phyloP scores from a whole-genome alignment of 2,113 vertebrate species.

The Bujurquina vittata region DNA sequence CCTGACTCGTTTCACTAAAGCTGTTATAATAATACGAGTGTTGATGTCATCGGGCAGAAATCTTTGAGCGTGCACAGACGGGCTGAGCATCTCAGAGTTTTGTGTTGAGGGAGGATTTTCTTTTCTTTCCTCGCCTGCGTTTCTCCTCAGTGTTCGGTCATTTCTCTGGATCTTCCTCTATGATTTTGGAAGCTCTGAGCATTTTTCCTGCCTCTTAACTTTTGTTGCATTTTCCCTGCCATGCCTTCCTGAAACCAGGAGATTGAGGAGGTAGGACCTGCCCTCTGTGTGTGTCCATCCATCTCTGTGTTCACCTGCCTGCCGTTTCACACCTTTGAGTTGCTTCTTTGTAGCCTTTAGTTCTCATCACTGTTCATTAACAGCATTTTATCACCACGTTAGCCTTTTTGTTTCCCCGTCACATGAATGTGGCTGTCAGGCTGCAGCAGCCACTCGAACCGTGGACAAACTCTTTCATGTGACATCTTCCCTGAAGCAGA shows the following conservation, averaged over 20 bases:
- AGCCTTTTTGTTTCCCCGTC: neutral
- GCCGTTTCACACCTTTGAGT: conserved; percentile 33
- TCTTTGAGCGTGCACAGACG: accelerated
- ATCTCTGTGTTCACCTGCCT: conserved; percentile 2
- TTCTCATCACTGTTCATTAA: neutral
- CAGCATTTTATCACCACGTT: neutral
- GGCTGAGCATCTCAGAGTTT: neutral
- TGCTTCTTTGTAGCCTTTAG: neutral
- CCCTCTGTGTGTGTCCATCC: conserved; percentile 29
- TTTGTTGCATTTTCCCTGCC: conserved; percentile 88
- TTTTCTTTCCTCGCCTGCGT: conserved; percentile 13
- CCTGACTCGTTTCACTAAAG: accelerated
- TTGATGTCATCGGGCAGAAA: too few species aligned
- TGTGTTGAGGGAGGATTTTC: neutral
- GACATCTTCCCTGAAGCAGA: neutral
- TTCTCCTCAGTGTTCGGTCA: conserved; percentile 28
- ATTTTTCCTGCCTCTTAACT: conserved; percentile 82
- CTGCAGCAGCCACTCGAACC: neutral
- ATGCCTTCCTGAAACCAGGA: conserved; percentile 95
- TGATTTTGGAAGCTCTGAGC: conserved; percentile 68
- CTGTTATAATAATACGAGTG: neutral
- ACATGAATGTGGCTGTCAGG: conserved; percentile 25
- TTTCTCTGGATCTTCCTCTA: conserved; percentile 57
- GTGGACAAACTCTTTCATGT: conserved; percentile 44
- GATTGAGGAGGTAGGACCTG: conserved; percentile 98